These are phyloP conservation scores for Desmophyllum pertusum DNA, from an alignment of 92 coral and sea anemone species.

Conservation along the genomic window DNA sequence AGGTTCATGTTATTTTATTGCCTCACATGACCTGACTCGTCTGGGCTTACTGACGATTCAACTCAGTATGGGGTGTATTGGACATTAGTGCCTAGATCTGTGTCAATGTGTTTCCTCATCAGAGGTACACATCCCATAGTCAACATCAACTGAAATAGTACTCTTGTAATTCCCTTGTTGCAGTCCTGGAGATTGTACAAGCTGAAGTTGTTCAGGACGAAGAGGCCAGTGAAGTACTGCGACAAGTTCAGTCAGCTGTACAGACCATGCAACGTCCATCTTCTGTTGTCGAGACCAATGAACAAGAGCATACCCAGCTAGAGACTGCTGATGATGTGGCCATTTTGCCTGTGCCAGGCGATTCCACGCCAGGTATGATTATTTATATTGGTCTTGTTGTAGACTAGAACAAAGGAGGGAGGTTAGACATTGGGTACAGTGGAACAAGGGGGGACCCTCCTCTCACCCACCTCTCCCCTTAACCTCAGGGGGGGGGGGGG, in stretches of 20 bases:
- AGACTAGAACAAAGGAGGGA: no score
- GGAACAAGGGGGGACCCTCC: no score
- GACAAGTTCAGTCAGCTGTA: conserved; percentile 25
- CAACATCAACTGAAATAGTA: not conserved
- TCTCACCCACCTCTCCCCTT: no score
- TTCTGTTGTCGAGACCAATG: conserved; percentile 5
- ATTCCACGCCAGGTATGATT: conserved; percentile 20
- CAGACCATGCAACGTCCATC: conserved; percentile 21
- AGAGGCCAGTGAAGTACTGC: conserved; percentile 30
- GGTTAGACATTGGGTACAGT: no score
- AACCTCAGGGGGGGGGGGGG: no score
- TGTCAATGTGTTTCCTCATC: no score
- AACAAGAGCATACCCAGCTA: conserved; percentile 30
- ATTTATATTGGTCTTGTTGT: no score
- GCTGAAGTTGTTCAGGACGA: conserved; percentile 29
- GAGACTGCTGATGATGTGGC: conserved; percentile 8
- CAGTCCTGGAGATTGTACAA: conserved; percentile 38
- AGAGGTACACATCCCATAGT: not conserved
- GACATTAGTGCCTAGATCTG: no score
- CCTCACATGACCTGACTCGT: no score
- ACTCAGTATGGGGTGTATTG: no score
- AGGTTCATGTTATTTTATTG: no score
- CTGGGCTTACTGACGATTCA: no score
- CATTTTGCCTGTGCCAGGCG: conserved; percentile 17
- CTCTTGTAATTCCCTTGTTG: not conserved